phyloP scores from a whole-genome alignment of 2,797 vertebrate species.

The Perdix hodgsoniae region DNA sequence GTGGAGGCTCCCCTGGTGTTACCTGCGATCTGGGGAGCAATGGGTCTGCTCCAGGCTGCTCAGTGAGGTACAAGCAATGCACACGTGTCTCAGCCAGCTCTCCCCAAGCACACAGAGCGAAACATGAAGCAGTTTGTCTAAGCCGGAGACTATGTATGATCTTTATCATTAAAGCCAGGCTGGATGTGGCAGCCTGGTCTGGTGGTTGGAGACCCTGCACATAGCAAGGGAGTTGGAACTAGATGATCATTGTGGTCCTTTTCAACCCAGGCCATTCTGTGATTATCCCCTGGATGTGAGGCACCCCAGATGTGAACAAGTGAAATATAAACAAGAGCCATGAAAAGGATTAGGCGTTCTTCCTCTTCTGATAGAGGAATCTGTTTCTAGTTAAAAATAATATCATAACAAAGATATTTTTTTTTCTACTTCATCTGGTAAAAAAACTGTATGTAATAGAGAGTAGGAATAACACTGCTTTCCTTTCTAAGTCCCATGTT shows the following conservation, averaged over 20 bases:
- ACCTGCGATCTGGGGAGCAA: fast-evolving
- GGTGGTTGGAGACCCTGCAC: too few species aligned
- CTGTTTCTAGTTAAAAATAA: neutral
- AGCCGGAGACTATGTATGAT: neutral
- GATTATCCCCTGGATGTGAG: neutral
- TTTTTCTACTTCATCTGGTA: neutral
- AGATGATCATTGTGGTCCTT: too few species aligned
- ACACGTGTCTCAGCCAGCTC: fast-evolving
- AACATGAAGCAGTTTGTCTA: neutral
- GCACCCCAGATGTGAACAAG: neutral
- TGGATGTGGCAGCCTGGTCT: too few species aligned
- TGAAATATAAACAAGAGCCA: neutral
- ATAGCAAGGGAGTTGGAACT: too few species aligned
- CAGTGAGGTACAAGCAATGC: neutral
- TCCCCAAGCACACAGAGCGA: neutral
- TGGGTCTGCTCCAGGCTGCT: neutral
- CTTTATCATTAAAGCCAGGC: neutral
- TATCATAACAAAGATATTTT: neutral
- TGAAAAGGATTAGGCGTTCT: neutral
- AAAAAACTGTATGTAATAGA: neutral
- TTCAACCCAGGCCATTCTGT: too few species aligned
- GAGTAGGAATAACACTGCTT: neutral
- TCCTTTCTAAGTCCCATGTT: neutral
- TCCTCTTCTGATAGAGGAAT: neutral
- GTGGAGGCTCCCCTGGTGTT: fast-evolving